Base-by-base conservation (phyloP, 53 echinoderm and acorn worm species). In the Paelopatides confundens region DNA sequence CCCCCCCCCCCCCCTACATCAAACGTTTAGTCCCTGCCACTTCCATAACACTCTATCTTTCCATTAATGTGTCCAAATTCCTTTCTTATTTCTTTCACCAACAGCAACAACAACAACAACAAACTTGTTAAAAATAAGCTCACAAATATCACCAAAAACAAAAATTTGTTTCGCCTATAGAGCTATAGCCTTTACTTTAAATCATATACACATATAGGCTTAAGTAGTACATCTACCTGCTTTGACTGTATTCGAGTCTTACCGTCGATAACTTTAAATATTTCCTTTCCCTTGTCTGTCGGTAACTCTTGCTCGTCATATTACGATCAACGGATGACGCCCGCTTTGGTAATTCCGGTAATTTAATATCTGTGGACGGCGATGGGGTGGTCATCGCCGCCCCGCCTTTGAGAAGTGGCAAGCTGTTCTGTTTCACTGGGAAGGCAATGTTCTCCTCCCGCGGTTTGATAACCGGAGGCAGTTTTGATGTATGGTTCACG, bases 181-280 rank as follows among this genome's bases (percentile, higher is more conserved):
- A 12, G 14, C 48, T 11, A 12, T 9, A 1, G 9, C 2, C 0
- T 0, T 1, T 12, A 12, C 2, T 48, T 14, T 48, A 14, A 48
- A 14, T 48, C 48, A 48, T 1, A 14, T 1, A 48, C 48, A 9
- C 48, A 48, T 48, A 48, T 14, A 14, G 10, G 14, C 14, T 12
- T 48, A 48, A 12, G 48, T 48, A 48, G 1, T 9, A 48, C 14
- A 12, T 48, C 24, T 58, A 79, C 33, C 79, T 79, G 52, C 79
- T 53, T 48, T 79, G 51, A 33, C 79, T 79, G 34, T 79, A 79
- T 51, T 79, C 79, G 26, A 79, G 48, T 31, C 79, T 79, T 28
- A 79, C 79, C 30, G 79, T 79, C 30, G 79, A 79, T 27, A 79
- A 31, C 33, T 79, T 79, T 48, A 79, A n/a, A 79, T 79, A 79